Conservation (phyloP, 2,888 invertebrate species). For the Thymelicus sylvestris region DNA sequence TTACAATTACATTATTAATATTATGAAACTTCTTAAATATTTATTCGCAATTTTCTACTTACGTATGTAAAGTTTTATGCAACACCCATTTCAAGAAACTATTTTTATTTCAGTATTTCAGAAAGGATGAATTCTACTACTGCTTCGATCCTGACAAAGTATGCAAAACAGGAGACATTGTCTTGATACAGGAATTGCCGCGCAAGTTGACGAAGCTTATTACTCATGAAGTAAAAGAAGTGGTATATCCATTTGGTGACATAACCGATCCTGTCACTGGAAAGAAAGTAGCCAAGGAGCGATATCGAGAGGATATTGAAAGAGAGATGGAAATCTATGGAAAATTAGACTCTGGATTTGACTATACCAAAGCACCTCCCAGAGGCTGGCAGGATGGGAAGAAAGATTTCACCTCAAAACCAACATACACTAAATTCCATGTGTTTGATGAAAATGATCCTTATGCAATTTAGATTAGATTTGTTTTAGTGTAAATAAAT, state of each 20-base stretch:
- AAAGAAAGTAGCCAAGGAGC: slow-evolving; percentile 89
- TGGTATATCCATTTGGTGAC: slow-evolving; percentile 93
- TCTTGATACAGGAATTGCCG: slow-evolving; percentile 90
- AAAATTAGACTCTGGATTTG: slow-evolving; percentile 87
- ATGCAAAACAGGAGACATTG: slow-evolving; percentile 93
- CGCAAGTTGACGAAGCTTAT: slow-evolving; percentile 90
- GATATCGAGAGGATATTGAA: slow-evolving; percentile 91
- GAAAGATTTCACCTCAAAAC: slow-evolving; percentile 91
- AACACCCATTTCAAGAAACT: background rate
- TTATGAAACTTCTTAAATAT: background rate
- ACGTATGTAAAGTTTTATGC: too few species aligned
- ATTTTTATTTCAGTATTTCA: slow-evolving; percentile 88
- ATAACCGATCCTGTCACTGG: slow-evolving; percentile 94
- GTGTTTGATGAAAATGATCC: slow-evolving; percentile 90
- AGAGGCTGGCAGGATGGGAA: slow-evolving; percentile 93
- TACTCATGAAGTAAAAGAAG: slow-evolving; percentile 91
- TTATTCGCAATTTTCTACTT: too few species aligned
- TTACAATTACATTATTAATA: slow-evolving; percentile 20
- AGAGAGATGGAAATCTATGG: slow-evolving; percentile 88
- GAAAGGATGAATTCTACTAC: slow-evolving; percentile 88
- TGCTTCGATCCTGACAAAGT: slow-evolving; percentile 91
- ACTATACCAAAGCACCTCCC: slow-evolving; percentile 90
- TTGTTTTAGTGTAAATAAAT: slow-evolving; percentile 40
- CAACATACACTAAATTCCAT: slow-evolving; percentile 91
- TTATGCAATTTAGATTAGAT: slow-evolving; percentile 85